These are phyloP conservation scores for Stegana nigrithorax DNA, from an alignment of 2,888 invertebrate species.

Conservation along the genomic window DNA sequence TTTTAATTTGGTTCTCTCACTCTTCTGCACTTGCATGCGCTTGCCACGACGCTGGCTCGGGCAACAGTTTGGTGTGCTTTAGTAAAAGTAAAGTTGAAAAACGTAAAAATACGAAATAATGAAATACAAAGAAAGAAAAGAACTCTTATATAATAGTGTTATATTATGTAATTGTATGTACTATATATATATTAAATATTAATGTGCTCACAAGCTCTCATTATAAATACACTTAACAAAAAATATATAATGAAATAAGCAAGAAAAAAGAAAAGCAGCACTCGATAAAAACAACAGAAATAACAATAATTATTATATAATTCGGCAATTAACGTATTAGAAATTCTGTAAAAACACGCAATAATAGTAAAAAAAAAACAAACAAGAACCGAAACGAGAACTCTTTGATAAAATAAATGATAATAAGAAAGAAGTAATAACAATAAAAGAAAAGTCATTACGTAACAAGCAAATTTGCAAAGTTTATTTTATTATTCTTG, in stretches of 20 bases:
- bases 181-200: slow-evolving; percentile 15
- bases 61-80: too few relatives aligned
- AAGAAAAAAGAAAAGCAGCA: not conserved
- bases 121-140: not conserved
- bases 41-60: not conserved
- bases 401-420: too few relatives aligned
- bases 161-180: slow-evolving; percentile 23
- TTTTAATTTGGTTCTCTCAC: not conserved
- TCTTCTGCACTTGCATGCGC: not conserved
- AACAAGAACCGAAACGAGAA: not conserved
- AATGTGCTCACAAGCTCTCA: slow-evolving; percentile 10
- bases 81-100: not conserved
- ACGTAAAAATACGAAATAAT: not conserved
- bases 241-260: not conserved
- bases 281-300: not conserved
- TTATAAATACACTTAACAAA: not conserved
- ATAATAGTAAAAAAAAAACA: not conserved
- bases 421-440: too few relatives aligned
- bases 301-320: not conserved
- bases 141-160: slow-evolving; percentile 19
- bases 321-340: too few relatives aligned
- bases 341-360: not conserved
- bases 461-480: too few relatives aligned
- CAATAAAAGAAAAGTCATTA: too few relatives aligned
- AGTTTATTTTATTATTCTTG: too few relatives aligned